Percentiles rank a stretch among this genome's conserved stretches.
Conservation (phyloP, 2,797 vertebrate genomes). For the Takifugu rubripes region DNA sequence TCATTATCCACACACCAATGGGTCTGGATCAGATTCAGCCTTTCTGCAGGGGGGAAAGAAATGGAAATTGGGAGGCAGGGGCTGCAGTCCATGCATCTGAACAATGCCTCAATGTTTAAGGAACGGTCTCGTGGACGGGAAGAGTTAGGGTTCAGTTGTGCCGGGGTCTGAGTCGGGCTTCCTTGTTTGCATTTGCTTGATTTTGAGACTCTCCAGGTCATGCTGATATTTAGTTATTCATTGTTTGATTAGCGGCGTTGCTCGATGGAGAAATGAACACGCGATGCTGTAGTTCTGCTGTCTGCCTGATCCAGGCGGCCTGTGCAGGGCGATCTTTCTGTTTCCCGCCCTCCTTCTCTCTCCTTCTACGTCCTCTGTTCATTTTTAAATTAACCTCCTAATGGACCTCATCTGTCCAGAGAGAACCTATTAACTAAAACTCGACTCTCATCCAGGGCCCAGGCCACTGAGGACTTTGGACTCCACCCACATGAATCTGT, state of each 20-base stretch:
- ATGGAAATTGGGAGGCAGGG: slow-evolving; percentile 71
- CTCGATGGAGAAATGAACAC: slow-evolving; percentile 20
- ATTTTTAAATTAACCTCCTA: slow-evolving; percentile 85
- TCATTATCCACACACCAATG: slow-evolving; percentile 88
- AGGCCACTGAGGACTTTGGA: slow-evolving; percentile 52
- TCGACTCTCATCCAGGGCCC: slow-evolving; percentile 70
- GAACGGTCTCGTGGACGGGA: slow-evolving; percentile 59
- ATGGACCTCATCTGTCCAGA: slow-evolving; percentile 85
- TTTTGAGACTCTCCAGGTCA: slow-evolving; percentile 18
- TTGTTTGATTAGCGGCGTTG: slow-evolving; percentile 23
- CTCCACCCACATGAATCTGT: slow-evolving; percentile 53
- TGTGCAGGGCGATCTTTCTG: slow-evolving; percentile 9
- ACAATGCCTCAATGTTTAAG: slow-evolving; percentile 79
- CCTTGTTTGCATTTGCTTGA: slow-evolving; percentile 36
- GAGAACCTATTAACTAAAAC: slow-evolving; percentile 80
- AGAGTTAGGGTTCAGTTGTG: slow-evolving; percentile 55
- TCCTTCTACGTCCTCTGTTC: slow-evolving; percentile 57
- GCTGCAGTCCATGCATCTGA: slow-evolving; percentile 76
- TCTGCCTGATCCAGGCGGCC: slow-evolving; percentile 15
- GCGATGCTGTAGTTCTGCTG: slow-evolving; percentile 10
- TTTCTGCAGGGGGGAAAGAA: slow-evolving; percentile 62
- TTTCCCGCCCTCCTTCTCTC: slow-evolving; percentile 29
- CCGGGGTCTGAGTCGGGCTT: slow-evolving; percentile 23
- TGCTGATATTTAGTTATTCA: slow-evolving; percentile 10
- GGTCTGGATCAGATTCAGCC: slow-evolving; percentile 80